Percentiles rank a stretch among this genome's conserved stretches.
Conservation (phyloP, 2,888 invertebrate genomes). For the Hipparchia sbordonii region DNA sequence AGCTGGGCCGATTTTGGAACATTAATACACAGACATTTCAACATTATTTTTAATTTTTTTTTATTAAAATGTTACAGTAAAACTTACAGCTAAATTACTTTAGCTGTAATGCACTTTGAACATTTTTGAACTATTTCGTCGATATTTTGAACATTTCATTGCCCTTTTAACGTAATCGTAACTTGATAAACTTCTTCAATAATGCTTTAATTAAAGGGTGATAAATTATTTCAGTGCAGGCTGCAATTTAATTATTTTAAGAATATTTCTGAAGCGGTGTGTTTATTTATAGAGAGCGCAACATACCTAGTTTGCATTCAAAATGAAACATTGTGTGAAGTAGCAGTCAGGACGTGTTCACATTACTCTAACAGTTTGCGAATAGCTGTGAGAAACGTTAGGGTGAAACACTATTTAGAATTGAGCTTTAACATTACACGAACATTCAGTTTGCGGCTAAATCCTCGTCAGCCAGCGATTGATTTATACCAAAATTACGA, state of each 20-base stretch:
- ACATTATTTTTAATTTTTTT: too few relatives aligned
- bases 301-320: background rate
- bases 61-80: too few relatives aligned
- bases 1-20: background rate
- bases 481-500: too few relatives aligned
- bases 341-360: background rate
- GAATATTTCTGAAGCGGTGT: background rate
- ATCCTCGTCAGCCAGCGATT: too few relatives aligned
- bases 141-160: background rate
- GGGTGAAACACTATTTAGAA: too few relatives aligned
- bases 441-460: too few relatives aligned
- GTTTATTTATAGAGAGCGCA: background rate
- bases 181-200: background rate
- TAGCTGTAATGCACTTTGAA: too few relatives aligned
- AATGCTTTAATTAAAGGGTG: background rate
- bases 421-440: too few relatives aligned
- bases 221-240: background rate
- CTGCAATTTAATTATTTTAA: background rate
- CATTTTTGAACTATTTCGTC: too few relatives aligned
- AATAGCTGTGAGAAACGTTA: too few relatives aligned
- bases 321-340: constrained; percentile 8
- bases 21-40: background rate
- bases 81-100: too few relatives aligned
- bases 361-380: too few relatives aligned
- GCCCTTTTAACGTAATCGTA: background rate